Evolutionary conservation across 1,140 invertebrate species (phyloP).

Genomic region (Pogonognathellus flavescens): DNA sequence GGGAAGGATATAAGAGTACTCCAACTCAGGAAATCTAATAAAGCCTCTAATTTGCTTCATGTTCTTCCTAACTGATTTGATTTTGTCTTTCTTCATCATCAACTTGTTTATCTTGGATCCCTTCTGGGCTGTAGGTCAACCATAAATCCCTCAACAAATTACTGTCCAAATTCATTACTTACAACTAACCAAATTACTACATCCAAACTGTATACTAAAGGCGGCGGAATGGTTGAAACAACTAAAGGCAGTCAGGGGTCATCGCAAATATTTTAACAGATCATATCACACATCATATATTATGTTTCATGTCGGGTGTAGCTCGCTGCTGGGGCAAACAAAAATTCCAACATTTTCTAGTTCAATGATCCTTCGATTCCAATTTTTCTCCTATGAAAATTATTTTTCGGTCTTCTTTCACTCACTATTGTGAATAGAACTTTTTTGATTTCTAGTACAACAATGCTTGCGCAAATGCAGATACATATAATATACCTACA

Average conservation of each 20-base stretch:
- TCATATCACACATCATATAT: too few species aligned
- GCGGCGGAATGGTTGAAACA: background rate
- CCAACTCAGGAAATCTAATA: constrained; percentile 58
- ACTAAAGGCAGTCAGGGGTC: background rate
- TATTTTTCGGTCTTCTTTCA: too few species aligned
- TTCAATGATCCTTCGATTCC: too few species aligned
- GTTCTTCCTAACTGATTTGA: constrained; percentile 54
- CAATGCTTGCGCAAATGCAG: too few species aligned
- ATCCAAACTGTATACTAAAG: background rate
- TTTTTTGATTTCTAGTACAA: too few species aligned
- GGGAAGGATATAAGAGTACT: constrained; percentile 33
- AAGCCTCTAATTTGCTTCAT: constrained; percentile 55
- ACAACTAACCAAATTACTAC: too few species aligned
- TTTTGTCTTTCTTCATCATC: constrained; percentile 18
- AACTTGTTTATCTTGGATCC: constrained; percentile 9
- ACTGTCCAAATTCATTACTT: background rate
- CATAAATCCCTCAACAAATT: constrained; percentile 1
- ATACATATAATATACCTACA: too few species aligned
- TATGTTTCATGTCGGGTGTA: background rate
- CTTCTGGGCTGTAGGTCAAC: constrained; percentile 19
- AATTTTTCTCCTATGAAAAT: too few species aligned
- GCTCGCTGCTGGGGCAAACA: too few species aligned
- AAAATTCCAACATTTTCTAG: too few species aligned
- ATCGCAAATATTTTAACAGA: too few species aligned
- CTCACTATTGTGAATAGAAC: too few species aligned